Evolutionary conservation across 2,797 vertebrate genomes (phyloP), one percentile per base, ranked within the genome.

Genomic region (Xiphophorus birchmanni): DNA sequence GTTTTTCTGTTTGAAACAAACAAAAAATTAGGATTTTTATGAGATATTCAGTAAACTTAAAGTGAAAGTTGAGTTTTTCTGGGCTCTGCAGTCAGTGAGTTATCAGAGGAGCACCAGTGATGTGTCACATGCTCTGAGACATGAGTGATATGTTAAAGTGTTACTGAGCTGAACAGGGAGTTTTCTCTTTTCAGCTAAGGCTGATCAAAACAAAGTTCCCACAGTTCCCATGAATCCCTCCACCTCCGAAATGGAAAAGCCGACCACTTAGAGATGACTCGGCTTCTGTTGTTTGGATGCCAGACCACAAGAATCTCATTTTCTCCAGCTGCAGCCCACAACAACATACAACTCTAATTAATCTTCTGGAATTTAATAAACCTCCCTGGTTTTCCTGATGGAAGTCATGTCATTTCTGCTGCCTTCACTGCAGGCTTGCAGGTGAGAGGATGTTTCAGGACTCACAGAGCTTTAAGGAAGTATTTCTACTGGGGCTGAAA

Each of bases 41-140:
- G 5, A 44, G 40, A 9, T 7, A 12, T 13, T 44, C 4, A 13
- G 37, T 69, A 9, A 69, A 23, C 35, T 65, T 6, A 17, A 4
- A 29, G 54, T 74, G 67, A 48, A 86, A 83, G 87, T 86, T 83
- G 86, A 82, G 47, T 81, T 75, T 7, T 87, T 78, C 65, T 86
- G 12, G 73, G 73, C 69, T 35, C 67, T 73, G 81, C 84, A 81
- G 82, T 80, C 48, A 63, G 83, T 81, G 82, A 84, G 15, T 82
- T 84, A 77, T 84, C 80, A 80, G 76, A 81, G 73, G 89, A 80
- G 91, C 88, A 84, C 86, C 23, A 63, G 85, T 17, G 76, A 87
- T 88, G 82, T 42, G 80, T 91, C 86, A 85, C 78, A 6, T 88
- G 91, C 81, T 79, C 83, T 9, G 80, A 76, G 74, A 87, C 83